Conservation (phyloP, 2,888 invertebrate species). For the Macropis europaea region DNA sequence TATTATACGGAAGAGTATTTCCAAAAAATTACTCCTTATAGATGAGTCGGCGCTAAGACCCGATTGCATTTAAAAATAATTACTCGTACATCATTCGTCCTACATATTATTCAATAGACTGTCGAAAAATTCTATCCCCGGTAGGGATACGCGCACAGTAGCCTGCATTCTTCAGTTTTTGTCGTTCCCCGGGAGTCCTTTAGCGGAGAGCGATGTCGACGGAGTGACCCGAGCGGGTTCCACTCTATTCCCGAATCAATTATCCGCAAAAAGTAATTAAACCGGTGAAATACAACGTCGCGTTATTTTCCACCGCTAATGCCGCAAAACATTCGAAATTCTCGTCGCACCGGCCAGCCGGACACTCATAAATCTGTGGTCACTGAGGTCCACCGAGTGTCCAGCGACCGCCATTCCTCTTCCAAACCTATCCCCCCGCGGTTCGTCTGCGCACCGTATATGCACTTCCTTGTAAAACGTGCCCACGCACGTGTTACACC, state of each 20-base stretch:
- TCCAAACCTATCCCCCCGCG: conserved; percentile 12
- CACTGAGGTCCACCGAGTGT: conserved; percentile 48
- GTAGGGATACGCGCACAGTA: too few species aligned
- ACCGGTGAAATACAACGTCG: conserved; percentile 11
- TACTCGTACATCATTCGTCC: too few species aligned
- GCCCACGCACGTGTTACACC: not conserved
- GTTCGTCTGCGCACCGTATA: conserved; percentile 20
- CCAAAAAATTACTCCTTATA: too few species aligned
- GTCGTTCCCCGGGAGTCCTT: too few species aligned
- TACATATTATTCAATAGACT: too few species aligned
- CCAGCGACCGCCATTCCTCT: conserved; percentile 49
- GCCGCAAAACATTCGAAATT: conserved; percentile 53
- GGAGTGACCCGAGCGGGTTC: not conserved
- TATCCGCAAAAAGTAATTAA: conserved; percentile 37
- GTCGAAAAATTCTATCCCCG: too few species aligned
- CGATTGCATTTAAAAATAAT: too few species aligned
- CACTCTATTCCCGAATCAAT: conserved; percentile 15
- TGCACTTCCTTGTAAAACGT: conserved; percentile 29
- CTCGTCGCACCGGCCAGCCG: conserved; percentile 26
- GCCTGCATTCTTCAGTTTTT: too few species aligned
- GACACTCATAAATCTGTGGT: conserved; percentile 56
- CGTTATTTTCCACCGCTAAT: conserved; percentile 25
- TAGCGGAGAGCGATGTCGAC: too few species aligned
- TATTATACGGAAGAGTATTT: too few species aligned
- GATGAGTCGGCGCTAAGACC: too few species aligned